Evolutionary conservation across 37 sponge, comb jelly and placozoan species (phyloP), one percentile per base, ranked within the genome.

Genomic region (Beroe ovata): DNA sequence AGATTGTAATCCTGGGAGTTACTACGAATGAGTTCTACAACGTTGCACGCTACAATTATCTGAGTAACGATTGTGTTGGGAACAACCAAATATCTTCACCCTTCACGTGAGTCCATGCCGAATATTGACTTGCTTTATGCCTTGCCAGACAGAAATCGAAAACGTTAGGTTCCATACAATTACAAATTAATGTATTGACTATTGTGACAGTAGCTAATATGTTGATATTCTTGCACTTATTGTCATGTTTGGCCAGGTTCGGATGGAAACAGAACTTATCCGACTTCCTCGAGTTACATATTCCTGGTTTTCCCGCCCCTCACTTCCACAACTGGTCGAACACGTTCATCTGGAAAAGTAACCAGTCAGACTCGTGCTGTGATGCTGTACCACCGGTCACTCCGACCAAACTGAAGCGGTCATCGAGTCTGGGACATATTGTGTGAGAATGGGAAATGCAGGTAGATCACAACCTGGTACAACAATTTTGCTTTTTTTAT

Each of bases 191-290:
- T n/a, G n/a, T n/a, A n/a, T n/a, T n/a, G n/a, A n/a, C n/a, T n/a
- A n/a, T n/a, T n/a, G n/a, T n/a, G n/a, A n/a, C n/a, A n/a, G n/a
- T n/a, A n/a, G n/a, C 63, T 20, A 62, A 62, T 62, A 16, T 62
- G 23, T 16, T 23, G 11, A 58, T 58, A 11, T 58, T 58, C 16
- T 62, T 29, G 26, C n/a, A 20, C 20, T 71, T 71, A n/a, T n/a
- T n/a, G n/a, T n/a, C n/a, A n/a, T n/a, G n/a, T n/a, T n/a, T n/a
- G n/a, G n/a, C 63, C 54, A 77, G 84, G 84, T 77, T 77, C 41
- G 84, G 84, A 6, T 77, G 84, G 84, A 39, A 42, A n/a, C 84
- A 77, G 84, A 77, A 77, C 54, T 25, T 77, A 3, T 77, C 84
- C n/a, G 38, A 77, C 41, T 77, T 77, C 28, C 26, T 77, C 25